Conservation (phyloP, 1,140 invertebrate species). For the Hycleus cichorii region DNA sequence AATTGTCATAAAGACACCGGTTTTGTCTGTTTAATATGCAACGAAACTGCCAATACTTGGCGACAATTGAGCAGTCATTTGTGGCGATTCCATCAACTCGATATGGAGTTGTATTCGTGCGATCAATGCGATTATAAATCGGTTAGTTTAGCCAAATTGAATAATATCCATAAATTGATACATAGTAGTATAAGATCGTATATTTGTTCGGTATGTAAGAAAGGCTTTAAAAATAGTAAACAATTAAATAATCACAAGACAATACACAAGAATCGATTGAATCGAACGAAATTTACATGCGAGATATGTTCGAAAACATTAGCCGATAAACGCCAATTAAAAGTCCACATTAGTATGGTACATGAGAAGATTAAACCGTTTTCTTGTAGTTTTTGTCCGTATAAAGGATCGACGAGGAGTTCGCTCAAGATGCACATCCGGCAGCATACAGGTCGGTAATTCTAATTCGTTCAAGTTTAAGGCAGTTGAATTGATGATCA, state of each 20-base stretch:
- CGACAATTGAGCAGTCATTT: constrained; percentile 62
- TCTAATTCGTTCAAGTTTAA: too few relatives aligned
- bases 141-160: constrained; percentile 52
- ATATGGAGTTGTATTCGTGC: constrained; percentile 67
- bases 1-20: constrained; percentile 55
- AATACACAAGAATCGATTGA: constrained; percentile 43
- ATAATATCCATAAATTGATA: constrained; percentile 60
- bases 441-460: constrained; percentile 51
- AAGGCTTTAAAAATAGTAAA: constrained; percentile 68
- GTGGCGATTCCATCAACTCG: constrained; percentile 68
- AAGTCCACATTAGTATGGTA: constrained; percentile 54
- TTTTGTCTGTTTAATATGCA: constrained; percentile 62
- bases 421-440: constrained; percentile 65
- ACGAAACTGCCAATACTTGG: constrained; percentile 47
- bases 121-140: constrained; percentile 57
- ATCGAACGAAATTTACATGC: constrained; percentile 41
- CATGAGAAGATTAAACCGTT: constrained; percentile 63
- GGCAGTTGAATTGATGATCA: constrained; percentile 1
- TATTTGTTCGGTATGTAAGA: constrained; percentile 60
- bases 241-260: constrained; percentile 61
- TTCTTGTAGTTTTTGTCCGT: constrained; percentile 65
- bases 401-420: constrained; percentile 53
- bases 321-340: constrained; percentile 50
- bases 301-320: constrained; percentile 55
- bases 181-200: constrained; percentile 58